Percentiles rank a stretch among this genome's conserved stretches.
These are phyloP conservation scores for Lithobius niger DNA, from an alignment of 1,140 invertebrate genomes.

Conservation along the genomic window DNA sequence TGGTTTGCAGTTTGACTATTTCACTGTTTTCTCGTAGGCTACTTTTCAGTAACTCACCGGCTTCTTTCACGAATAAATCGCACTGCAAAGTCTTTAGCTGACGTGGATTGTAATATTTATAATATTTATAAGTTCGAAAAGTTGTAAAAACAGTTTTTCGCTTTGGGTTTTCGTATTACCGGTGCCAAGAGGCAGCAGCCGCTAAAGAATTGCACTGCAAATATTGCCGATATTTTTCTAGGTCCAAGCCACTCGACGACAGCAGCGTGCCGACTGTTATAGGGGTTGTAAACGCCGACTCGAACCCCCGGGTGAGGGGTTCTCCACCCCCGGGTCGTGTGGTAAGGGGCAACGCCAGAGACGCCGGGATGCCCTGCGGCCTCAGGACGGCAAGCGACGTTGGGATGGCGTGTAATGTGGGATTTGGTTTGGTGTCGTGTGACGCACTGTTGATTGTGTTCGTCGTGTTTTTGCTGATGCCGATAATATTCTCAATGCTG, in stretches of 20 bases:
- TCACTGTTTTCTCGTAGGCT: no score
- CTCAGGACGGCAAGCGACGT: not conserved
- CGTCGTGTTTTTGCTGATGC: not conserved
- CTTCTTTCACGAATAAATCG: no score
- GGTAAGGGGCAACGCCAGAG: not conserved
- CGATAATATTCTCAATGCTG: constrained; percentile 6
- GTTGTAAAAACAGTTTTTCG: no score
- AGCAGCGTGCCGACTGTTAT: not conserved
- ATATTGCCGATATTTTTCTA: constrained; percentile 9
- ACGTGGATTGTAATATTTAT: no score
- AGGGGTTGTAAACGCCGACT: not conserved
- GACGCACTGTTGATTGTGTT: not conserved
- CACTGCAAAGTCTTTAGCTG: no score
- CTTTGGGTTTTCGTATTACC: not conserved
- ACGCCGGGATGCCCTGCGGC: not conserved
- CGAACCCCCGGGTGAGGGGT: not conserved
- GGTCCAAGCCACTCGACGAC: not conserved
- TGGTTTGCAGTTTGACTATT: no score
- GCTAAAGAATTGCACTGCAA: constrained; percentile 7
- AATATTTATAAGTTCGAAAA: no score
- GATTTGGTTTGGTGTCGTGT: not conserved
- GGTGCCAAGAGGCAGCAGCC: not conserved
- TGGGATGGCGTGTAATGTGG: not conserved
- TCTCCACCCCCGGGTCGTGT: not conserved
- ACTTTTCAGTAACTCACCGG: no score